Evolutionary conservation across 2,797 vertebrate species (phyloP).

Genomic region (Helarctos malayanus): DNA sequence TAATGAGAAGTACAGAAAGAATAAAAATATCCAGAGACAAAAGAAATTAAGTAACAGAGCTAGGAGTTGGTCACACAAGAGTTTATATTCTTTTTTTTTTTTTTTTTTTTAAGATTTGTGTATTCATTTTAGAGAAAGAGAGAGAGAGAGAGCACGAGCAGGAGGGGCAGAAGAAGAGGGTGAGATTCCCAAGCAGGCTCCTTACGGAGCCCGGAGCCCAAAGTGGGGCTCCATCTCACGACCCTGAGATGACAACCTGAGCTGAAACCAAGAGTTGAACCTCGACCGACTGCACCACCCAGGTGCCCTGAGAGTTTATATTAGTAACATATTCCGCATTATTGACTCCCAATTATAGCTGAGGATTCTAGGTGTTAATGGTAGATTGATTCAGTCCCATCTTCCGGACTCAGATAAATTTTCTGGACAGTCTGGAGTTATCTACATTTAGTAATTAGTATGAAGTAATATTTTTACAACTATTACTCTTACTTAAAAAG

Average conservation of each 20-base stretch:
- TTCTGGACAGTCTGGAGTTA: neutral
- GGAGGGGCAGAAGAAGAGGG: neutral
- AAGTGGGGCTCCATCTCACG: neutral
- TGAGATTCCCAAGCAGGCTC: neutral
- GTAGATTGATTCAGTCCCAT: neutral
- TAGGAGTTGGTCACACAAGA: neutral
- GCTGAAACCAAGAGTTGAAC: neutral
- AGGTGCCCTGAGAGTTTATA: neutral
- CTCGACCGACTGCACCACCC: neutral
- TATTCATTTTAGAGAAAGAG: neutral
- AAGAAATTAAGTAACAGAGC: neutral
- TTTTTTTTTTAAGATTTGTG: neutral
- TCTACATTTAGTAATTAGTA: neutral
- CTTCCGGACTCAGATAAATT: neutral
- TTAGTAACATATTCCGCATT: neutral
- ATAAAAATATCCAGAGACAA: neutral
- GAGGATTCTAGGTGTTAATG: neutral
- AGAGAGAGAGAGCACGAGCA: neutral
- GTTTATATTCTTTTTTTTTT: neutral
- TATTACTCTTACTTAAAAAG: neutral
- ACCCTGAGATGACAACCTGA: neutral
- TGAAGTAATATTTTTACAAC: neutral
- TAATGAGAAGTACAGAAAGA: neutral
- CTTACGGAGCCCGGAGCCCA: neutral
- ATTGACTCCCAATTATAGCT: neutral